Evolutionary conservation across 2,113 vertebrate genomes (phyloP), one percentile per base, ranked within the genome.

Genomic region (Sisor rabdophorus): DNA sequence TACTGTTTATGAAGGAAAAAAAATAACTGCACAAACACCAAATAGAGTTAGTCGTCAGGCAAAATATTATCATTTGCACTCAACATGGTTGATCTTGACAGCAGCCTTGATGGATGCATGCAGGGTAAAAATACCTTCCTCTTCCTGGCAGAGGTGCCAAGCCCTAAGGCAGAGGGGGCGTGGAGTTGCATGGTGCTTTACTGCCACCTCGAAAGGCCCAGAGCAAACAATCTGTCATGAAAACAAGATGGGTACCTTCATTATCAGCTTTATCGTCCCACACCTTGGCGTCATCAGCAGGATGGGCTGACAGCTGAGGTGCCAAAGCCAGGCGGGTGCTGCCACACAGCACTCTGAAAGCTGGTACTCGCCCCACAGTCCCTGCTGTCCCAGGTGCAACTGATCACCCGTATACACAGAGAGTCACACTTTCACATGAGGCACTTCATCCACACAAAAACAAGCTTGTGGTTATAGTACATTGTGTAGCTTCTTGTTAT

Each of bases 221-320:
- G 79, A 88, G 88, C 86, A 90, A 87, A 86, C 89, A 89, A 89
- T 91, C 87, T 89, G 89, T 86, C 87, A 84, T 86, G 88, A 88
- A 85, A 88, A 87, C 83, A 86, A 88, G 84, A 86, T 72, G 76
- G 77, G 77, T 88, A 90, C 88, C 89, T 92, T 91, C 88, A 91
- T 90, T 91, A 91, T 91, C 88, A 80, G 76, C 88, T 81, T 81
- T 79, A 81, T 75, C 82, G 11, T 77, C 80, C 83, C 87, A 85
- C 89, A 89, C 89, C 84, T 89, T 88, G 84, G 73, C 86, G 82
- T 85, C 85, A 82, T 83, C 88, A 90, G 78, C 81, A 72, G 78
- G 86, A 80, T 86, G 84, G 86, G 83, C 85, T 87, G 88, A 89
- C 91, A 92, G 90, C 89, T 92, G 90, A 91, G 90, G 91, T 88